These are phyloP conservation scores for Eueides isabella DNA, from an alignment of 1,140 invertebrate species.

Conservation along the genomic window DNA sequence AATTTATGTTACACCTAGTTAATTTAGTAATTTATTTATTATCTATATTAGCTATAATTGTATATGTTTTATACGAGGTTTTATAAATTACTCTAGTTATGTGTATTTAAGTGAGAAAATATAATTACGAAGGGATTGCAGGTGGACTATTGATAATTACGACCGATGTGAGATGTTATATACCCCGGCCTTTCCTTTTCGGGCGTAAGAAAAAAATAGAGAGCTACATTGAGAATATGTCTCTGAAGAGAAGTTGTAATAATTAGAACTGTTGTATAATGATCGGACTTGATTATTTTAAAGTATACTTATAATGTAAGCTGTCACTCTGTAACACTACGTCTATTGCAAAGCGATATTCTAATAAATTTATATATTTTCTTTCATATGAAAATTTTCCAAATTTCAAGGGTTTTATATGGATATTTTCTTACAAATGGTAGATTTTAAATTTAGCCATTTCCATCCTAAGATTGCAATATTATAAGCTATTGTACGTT, in stretches of 20 bases:
- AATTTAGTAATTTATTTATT: background rate
- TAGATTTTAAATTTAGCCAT: background rate
- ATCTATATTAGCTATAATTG: background rate
- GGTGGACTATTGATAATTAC: background rate
- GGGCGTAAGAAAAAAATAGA: background rate
- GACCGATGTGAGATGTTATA: background rate
- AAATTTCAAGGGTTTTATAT: background rate
- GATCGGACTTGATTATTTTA: background rate
- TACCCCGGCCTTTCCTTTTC: no score
- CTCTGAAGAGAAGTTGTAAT: background rate
- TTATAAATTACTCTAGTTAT: background rate
- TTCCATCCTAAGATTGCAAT: background rate
- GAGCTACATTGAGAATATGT: background rate
- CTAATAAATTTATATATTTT: background rate
- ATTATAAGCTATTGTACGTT: background rate
- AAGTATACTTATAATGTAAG: background rate
- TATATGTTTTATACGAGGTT: constrained; percentile 3
- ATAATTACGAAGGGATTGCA: background rate
- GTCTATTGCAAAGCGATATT: background rate
- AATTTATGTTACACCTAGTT: background rate
- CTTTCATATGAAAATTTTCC: background rate
- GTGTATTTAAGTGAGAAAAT: background rate
- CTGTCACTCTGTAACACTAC: background rate
- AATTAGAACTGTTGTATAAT: background rate
- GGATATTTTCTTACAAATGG: background rate